These are phyloP conservation scores for Nematolebias whitei DNA, from an alignment of 2,113 vertebrate genomes.

Conservation along the genomic window DNA sequence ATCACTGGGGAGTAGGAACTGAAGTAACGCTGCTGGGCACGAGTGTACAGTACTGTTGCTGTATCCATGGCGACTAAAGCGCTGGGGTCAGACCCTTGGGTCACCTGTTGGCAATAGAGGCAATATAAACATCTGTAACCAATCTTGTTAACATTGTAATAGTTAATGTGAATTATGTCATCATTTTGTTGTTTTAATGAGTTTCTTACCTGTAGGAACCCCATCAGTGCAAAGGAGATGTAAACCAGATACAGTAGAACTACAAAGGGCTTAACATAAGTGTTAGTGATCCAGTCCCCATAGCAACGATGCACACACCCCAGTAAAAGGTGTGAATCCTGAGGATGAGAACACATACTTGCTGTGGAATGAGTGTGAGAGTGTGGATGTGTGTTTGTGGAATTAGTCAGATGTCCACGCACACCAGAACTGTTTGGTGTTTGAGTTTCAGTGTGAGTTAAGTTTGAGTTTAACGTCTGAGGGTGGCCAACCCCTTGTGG, in stretches of 20 bases:
- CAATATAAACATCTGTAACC: conserved; percentile 53
- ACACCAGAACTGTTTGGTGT: conserved; percentile 3
- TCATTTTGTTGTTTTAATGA: background rate
- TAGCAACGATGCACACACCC: conserved; percentile 97
- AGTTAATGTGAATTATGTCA: background rate
- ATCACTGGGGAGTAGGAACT: conserved; percentile 98
- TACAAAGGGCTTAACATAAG: conserved; percentile 98
- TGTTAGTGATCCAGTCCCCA: conserved; percentile 99
- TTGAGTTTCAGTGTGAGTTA: conserved; percentile 33
- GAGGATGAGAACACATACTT: conserved; percentile 86
- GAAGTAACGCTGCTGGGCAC: conserved; percentile 96
- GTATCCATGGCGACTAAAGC: conserved; percentile 96
- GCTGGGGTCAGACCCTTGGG: conserved; percentile 96
- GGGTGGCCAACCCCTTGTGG: conserved; percentile 23
- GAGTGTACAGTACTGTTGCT: conserved; percentile 91
- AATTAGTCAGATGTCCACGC: conserved; percentile 43
- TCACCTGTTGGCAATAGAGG: conserved; percentile 87
- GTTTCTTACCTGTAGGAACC: conserved; percentile 93
- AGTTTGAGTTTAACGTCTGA: conserved; percentile 13
- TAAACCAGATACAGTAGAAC: conserved; percentile 99
- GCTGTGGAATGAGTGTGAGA: conserved; percentile 5
- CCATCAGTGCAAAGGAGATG: conserved; percentile 99
- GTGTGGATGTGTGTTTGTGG: conserved; percentile 19
- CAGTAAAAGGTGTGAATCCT: conserved; percentile 94
- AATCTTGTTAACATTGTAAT: background rate